Conservation (phyloP, 2,797 vertebrate genomes). For the Todus mexicanus region DNA sequence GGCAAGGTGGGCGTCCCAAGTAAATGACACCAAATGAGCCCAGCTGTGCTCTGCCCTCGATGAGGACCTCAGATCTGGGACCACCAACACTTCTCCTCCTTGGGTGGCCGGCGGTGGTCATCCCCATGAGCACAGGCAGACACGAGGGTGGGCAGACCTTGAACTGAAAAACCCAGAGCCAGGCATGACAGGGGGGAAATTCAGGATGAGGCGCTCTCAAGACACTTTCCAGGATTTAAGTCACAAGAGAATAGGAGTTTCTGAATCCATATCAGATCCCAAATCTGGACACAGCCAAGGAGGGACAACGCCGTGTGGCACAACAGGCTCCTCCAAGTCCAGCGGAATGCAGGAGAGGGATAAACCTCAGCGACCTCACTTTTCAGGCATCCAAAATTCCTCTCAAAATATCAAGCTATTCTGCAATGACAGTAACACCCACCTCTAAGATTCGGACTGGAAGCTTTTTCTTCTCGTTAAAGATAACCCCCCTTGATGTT, state of each 20-base stretch:
- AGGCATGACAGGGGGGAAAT: not conserved
- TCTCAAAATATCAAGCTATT: not conserved
- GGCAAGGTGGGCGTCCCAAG: not conserved
- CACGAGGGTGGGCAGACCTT: not conserved
- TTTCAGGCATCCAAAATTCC: not conserved
- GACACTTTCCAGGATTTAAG: not conserved
- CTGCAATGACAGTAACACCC: not conserved
- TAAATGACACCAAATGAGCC: not conserved
- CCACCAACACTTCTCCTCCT: not conserved
- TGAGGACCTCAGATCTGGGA: not conserved
- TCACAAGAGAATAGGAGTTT: not conserved
- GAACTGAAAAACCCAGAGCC: not conserved
- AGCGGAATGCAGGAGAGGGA: rapidly evolving
- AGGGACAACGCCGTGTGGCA: not conserved
- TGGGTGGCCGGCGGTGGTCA: not conserved
- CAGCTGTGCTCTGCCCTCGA: not conserved
- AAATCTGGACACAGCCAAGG: not conserved
- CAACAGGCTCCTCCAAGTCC: not conserved
- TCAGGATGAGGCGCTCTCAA: not conserved
- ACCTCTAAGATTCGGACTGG: not conserved
- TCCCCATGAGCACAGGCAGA: not conserved
- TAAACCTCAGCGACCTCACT: not conserved
- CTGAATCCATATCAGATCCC: not conserved
- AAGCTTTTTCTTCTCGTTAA: not conserved
- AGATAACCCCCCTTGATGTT: not conserved